phyloP scores from a whole-genome alignment of 2,888 invertebrate genomes.

The Anthoptus insignis region DNA sequence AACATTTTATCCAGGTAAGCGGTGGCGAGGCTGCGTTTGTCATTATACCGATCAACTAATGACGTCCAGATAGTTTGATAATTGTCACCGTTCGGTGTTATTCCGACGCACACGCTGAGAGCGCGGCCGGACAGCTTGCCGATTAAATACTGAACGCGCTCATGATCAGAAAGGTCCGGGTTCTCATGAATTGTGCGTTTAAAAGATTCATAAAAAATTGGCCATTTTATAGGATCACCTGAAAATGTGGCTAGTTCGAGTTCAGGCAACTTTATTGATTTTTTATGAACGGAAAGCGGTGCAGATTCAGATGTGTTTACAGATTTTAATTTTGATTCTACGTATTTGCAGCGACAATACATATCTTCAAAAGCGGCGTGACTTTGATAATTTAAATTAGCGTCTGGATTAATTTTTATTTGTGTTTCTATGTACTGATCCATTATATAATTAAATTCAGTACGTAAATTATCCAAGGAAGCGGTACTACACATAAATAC shows the following conservation, averaged over 20 bases:
- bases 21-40: not conserved
- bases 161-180: not conserved
- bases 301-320: not conserved
- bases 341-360: not conserved
- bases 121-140: not conserved
- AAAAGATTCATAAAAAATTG: not conserved
- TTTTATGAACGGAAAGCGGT: not conserved
- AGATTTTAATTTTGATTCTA: not conserved
- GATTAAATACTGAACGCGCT: not conserved
- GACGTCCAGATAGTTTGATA: not conserved
- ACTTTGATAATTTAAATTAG: not conserved
- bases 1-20: not conserved
- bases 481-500: not conserved
- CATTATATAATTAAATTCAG: not conserved
- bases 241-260: not conserved
- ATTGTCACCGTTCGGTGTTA: not conserved
- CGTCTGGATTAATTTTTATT: not conserved
- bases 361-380: not conserved
- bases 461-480: not conserved
- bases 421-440: not conserved
- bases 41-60: not conserved
- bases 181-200: not conserved
- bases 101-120: not conserved
- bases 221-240: not conserved
- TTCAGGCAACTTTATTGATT: not conserved